These are phyloP conservation scores for Tragelaphus imberbis DNA, from an alignment of 2,113 vertebrate genomes.

Conservation along the genomic window DNA sequence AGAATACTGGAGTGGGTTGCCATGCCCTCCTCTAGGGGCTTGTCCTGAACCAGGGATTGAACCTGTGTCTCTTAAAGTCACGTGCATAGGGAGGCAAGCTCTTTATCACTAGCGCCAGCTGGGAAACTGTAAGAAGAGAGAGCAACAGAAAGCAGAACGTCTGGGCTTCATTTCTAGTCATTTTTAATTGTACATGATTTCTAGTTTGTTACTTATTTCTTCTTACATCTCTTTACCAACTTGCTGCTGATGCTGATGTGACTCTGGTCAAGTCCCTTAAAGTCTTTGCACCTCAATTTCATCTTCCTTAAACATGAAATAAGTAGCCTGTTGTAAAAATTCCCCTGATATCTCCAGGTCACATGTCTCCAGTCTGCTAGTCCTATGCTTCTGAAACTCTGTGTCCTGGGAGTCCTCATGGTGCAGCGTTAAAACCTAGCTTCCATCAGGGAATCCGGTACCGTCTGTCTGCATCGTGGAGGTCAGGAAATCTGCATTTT, in stretches of 20 bases:
- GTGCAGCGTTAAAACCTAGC: background rate
- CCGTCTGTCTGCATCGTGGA: background rate
- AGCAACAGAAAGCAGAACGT: background rate
- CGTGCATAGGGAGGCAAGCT: background rate
- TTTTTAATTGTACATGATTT: background rate
- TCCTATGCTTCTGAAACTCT: background rate
- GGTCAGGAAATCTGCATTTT: background rate
- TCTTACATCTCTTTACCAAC: background rate
- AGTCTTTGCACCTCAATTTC: background rate
- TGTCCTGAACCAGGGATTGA: background rate
- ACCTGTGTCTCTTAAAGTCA: background rate
- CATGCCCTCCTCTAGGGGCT: background rate
- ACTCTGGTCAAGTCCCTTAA: background rate
- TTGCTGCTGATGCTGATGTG: background rate
- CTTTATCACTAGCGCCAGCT: background rate
- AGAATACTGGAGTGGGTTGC: background rate
- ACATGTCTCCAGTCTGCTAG: background rate
- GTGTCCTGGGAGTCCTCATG: too few species aligned
- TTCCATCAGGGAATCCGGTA: background rate
- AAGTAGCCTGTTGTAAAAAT: background rate
- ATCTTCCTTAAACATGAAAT: background rate
- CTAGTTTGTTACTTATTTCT: background rate
- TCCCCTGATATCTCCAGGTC: too few species aligned
- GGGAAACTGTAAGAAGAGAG: background rate
- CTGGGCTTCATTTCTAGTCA: background rate